Evolutionary conservation across 2,113 vertebrate species (phyloP).

Genomic region (Pygoscelis antarcticus): DNA sequence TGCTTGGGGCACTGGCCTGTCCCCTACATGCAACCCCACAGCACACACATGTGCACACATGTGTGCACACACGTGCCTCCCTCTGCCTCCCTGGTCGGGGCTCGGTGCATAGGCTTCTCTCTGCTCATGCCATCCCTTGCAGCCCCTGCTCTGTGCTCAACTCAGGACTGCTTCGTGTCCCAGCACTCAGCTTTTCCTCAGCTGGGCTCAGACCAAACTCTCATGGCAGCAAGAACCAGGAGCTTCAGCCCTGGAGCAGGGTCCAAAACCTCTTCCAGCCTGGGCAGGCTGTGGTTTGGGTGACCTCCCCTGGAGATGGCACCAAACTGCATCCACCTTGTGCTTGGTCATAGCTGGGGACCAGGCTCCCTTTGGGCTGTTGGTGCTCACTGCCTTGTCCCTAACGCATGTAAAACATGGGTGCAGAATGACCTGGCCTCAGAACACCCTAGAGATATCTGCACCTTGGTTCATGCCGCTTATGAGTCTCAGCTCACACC

Average conservation of each 20-base stretch:
- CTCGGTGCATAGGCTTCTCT: background rate
- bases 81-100: background rate
- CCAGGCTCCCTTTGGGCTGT: background rate
- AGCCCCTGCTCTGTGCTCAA: accelerated
- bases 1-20: background rate
- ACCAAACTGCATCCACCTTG: background rate
- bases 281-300: background rate
- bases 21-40: background rate
- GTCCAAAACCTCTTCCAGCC: background rate
- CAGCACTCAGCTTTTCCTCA: background rate
- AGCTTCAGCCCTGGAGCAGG: background rate
- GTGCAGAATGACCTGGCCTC: background rate
- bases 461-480: background rate
- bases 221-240: background rate
- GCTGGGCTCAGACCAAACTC: background rate
- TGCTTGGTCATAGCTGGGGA: background rate
- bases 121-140: background rate
- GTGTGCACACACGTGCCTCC: no score
- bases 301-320: background rate
- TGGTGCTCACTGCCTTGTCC: background rate
- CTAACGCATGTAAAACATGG: background rate
- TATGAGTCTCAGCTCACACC: background rate
- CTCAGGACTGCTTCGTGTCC: background rate
- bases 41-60: background rate
- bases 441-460: background rate